A percentile compares a stretch with the other conserved stretches of the same genome.
Conservation (phyloP, 1,140 invertebrate genomes). For the Scaptomyza montana region DNA sequence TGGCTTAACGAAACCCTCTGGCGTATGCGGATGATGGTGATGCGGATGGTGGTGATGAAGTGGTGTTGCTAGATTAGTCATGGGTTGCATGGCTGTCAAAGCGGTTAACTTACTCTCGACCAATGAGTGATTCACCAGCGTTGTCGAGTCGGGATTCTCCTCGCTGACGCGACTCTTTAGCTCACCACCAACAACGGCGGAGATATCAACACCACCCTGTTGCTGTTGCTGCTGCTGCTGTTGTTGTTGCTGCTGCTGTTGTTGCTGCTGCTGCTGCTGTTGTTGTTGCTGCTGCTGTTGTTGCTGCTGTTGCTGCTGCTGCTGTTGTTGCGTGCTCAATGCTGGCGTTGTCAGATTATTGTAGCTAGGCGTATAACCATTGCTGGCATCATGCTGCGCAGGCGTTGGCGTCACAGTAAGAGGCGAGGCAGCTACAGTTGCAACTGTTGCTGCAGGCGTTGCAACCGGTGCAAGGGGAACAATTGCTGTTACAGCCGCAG, state of each 20-base stretch:
- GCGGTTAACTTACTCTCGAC: constrained; percentile 79
- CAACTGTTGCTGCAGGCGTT: neutral
- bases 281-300: constrained; percentile 52
- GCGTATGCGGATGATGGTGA: constrained; percentile 57
- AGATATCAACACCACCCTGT: constrained; percentile 18
- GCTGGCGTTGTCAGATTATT: constrained; percentile 64
- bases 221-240: constrained; percentile 29
- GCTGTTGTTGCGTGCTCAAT: constrained; percentile 32
- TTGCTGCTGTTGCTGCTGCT: constrained; percentile 31
- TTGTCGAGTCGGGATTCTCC: constrained; percentile 83
- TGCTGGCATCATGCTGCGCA: constrained; percentile 61
- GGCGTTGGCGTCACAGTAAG: constrained; percentile 42
- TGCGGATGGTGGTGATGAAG: constrained; percentile 56
- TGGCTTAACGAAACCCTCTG: constrained; percentile 83
- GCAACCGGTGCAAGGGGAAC: constrained; percentile 30
- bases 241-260: constrained; percentile 24
- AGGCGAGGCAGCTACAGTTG: constrained; percentile 21
- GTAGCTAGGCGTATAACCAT: constrained; percentile 61
- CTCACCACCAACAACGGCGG: constrained; percentile 43
- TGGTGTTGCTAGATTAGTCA: constrained; percentile 74
- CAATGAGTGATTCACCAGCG: constrained; percentile 77
- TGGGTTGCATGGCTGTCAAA: constrained; percentile 79
- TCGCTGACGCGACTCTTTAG: constrained; percentile 80
- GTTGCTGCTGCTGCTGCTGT: constrained; percentile 42
- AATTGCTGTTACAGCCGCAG: constrained; percentile 26